Base-by-base conservation (phyloP, 2,888 invertebrate species). In the Leucozona laternaria region DNA sequence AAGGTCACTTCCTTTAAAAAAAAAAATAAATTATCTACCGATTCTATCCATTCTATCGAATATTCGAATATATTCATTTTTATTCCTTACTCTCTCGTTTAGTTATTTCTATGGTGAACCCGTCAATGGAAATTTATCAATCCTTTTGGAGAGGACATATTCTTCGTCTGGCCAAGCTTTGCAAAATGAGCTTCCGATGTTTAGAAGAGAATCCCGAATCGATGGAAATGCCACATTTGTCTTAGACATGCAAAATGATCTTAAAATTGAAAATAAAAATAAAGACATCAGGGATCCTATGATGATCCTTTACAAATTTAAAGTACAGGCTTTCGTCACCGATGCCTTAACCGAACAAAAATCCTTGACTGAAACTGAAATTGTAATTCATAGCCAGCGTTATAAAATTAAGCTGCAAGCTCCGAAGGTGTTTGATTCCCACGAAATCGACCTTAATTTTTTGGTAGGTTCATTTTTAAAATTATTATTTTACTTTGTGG, bases 341-440 rank as follows among this genome's bases (percentile, higher is more conserved):
- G 98, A 98, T 93, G 95, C 95, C 77, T 93, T 97, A 86, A 98
- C 98, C 76, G 88, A 17, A 94, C 97, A 87, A 94, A 95, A 22
- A 1, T 37, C 48, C 0, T 28, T 11, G 11, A 20, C 31, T 4
- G n/a, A 45, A 37, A 2, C 15, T 11, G 1, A 94, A 95, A 11
- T 94, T 95, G 88, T 93, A 78, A 93, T 98, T 34, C 97, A 97
- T 92, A 95, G 95, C 88, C 94, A 96, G 90, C 94, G 95, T 81
- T 95, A 96, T 89, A 95, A 95, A 89, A 93, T 97, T 92, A 95
- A 96, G 82, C 95, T 98, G 55, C 95, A 96, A 89, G 96, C 97
- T 11, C 96, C 97, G 0, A 96, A 96, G 88, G 96, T 96, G 89
- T 98, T 97, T 93, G 98, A 98, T 91, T 97, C 98, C 1, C 97